Conservation (phyloP, 2,113 vertebrate genomes). For the Piprites chloris region DNA sequence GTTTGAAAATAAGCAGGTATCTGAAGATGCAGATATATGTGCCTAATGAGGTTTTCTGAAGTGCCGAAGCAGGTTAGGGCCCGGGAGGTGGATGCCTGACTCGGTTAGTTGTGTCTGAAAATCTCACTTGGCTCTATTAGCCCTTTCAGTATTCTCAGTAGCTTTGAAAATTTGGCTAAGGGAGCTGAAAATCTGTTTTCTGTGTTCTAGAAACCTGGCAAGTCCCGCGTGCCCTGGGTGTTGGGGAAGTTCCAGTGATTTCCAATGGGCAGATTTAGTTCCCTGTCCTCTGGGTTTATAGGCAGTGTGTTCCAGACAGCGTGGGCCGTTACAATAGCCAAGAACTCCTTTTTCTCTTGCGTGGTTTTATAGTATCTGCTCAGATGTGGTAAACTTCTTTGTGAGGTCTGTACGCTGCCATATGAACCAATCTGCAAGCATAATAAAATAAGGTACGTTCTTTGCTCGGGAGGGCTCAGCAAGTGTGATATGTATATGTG, state of each 20-base stretch:
- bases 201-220: not conserved
- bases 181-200: slow-evolving; percentile 16
- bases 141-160: not conserved
- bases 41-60: not conserved
- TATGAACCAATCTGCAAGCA: not conserved
- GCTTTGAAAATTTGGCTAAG: not conserved
- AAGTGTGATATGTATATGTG: accelerated
- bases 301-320: not conserved
- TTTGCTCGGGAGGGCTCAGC: not conserved
- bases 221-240: not conserved
- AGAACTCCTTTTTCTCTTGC: not conserved
- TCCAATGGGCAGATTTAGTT: not conserved
- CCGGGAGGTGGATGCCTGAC: not conserved
- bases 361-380: not conserved
- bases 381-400: not conserved
- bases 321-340: not conserved
- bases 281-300: not conserved
- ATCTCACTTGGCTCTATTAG: not conserved
- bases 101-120: not conserved
- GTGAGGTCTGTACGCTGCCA: not conserved
- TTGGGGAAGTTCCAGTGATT: not conserved
- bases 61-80: not conserved
- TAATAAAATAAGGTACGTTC: not conserved
- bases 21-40: not conserved
- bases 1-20: not conserved